Evolutionary conservation across 2,113 vertebrate species (phyloP).

Genomic region (Chunga burmeisteri): DNA sequence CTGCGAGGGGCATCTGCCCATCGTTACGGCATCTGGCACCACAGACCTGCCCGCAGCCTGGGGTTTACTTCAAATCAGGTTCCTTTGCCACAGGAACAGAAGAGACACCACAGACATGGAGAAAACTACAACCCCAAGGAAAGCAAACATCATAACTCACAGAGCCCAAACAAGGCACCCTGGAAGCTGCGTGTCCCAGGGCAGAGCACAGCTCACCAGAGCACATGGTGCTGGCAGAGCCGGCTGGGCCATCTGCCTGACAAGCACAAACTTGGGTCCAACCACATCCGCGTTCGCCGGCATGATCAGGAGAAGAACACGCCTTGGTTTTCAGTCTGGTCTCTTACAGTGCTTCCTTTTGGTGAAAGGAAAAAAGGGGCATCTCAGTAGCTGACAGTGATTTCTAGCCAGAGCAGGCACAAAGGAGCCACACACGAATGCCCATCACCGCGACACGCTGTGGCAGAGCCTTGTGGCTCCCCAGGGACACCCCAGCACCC

Average conservation of each 20-base stretch:
- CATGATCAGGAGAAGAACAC: rapidly evolving
- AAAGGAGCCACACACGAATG: rapidly evolving
- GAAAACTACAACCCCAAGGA: not conserved
- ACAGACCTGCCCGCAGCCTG: not conserved
- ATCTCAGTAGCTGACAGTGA: not conserved
- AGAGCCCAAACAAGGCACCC: rapidly evolving
- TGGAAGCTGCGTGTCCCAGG: rapidly evolving
- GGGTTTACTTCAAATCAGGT: rapidly evolving
- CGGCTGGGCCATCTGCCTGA: rapidly evolving
- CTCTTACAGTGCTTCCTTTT: not conserved
- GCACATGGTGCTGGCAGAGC: not conserved
- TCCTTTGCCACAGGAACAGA: not conserved
- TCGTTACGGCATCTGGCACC: rapidly evolving
- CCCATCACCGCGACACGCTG: rapidly evolving
- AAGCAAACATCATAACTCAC: rapidly evolving
- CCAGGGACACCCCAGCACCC: rapidly evolving
- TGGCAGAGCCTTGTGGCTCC: rapidly evolving
- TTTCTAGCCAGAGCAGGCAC: not conserved
- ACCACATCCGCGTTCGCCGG: rapidly evolving
- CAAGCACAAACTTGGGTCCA: rapidly evolving
- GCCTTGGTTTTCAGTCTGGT: not conserved
- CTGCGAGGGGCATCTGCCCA: not conserved
- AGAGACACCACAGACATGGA: not conserved
- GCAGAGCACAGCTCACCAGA: rapidly evolving
- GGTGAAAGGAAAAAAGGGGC: not conserved